Evolutionary conservation across 2,113 vertebrate genomes (phyloP).

Genomic region (Paradisaea rubra): DNA sequence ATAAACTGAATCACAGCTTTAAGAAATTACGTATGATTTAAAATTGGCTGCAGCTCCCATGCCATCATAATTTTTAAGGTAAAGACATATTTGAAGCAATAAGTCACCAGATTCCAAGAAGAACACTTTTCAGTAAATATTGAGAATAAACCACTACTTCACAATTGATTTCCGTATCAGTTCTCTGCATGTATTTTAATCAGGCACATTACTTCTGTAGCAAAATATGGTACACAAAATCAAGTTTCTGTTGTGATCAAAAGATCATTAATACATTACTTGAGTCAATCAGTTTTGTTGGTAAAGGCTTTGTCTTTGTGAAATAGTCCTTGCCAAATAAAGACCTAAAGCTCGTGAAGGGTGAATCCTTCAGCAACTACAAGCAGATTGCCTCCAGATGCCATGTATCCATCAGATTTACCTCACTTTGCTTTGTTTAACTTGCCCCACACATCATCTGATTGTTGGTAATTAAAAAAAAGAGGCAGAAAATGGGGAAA

Average conservation of each 20-base stretch:
- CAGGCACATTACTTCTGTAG: not conserved
- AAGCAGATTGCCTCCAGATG: not conserved
- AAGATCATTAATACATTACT: not conserved
- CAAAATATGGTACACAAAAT: not conserved
- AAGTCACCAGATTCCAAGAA: not conserved
- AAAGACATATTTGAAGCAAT: not conserved
- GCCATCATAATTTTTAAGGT: not conserved
- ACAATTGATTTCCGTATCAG: not conserved
- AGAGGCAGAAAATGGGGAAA: not conserved
- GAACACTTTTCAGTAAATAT: not conserved
- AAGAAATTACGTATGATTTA: not conserved
- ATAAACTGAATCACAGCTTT: not conserved
- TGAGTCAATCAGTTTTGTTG: not conserved
- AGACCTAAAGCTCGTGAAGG: not conserved
- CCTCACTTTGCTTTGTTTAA: not conserved
- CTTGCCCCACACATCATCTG: not conserved
- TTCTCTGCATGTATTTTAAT: not conserved
- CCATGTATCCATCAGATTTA: not conserved
- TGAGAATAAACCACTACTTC: not conserved
- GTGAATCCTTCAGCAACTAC: not conserved
- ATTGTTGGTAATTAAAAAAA: not conserved
- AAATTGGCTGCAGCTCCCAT: not conserved
- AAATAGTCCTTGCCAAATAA: not conserved
- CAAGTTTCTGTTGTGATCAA: not conserved
- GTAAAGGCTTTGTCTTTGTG: not conserved